Conservation (phyloP, 2,888 invertebrate genomes). For the Dolomedes plantarius region DNA sequence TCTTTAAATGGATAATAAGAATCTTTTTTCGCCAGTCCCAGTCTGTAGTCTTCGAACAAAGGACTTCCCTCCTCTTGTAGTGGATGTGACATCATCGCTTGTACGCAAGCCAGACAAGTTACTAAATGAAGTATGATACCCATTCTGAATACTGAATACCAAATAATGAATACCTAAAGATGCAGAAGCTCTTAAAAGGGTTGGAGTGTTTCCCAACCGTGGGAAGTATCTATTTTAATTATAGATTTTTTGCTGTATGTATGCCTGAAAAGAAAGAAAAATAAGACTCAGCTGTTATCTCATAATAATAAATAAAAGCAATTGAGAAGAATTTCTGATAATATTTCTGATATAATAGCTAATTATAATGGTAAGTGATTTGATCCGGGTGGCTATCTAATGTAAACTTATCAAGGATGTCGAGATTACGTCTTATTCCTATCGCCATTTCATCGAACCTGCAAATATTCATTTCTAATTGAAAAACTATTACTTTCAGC, state of each 20-base stretch:
- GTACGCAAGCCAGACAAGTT: constrained; percentile 38
- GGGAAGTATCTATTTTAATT: background rate
- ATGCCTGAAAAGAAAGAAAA: no score
- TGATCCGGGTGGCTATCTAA: no score
- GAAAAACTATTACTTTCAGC: no score
- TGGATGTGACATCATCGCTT: constrained; percentile 32
- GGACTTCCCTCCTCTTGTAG: constrained; percentile 27
- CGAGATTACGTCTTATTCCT: no score
- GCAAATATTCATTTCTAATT: no score
- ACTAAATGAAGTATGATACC: constrained; percentile 21
- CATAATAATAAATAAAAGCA: no score
- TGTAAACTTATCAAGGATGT: no score
- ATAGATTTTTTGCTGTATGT: background rate
- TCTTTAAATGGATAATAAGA: constrained; percentile 54
- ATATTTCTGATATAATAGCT: no score
- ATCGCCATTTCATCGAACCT: no score
- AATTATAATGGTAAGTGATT: no score
- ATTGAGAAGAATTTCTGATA: no score
- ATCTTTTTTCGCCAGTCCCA: constrained; percentile 54
- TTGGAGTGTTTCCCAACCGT: background rate
- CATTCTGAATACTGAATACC: constrained; percentile 17
- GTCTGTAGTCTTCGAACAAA: constrained; percentile 28
- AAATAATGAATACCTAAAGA: background rate
- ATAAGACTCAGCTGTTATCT: no score
- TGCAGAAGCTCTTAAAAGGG: background rate